Percentiles rank a stretch among this genome's conserved stretches.
These are phyloP conservation scores for Carollia perspicillata DNA, from an alignment of 2,113 vertebrate species.

Conservation along the genomic window DNA sequence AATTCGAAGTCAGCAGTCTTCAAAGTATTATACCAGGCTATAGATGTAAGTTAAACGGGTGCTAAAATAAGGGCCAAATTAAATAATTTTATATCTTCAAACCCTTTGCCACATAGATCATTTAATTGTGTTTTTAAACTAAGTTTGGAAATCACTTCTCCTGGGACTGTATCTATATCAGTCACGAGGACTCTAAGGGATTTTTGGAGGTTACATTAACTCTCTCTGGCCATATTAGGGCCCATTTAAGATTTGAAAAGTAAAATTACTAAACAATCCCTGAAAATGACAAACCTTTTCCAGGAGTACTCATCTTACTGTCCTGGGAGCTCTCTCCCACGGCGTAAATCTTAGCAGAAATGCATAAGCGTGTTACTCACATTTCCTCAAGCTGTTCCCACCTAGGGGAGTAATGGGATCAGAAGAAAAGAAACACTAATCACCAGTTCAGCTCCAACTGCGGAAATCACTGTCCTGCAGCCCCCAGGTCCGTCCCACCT, in stretches of 20 bases:
- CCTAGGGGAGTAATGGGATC: background rate
- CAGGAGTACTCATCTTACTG: background rate
- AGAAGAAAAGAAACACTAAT: background rate
- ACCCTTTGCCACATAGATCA: background rate
- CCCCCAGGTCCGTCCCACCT: background rate
- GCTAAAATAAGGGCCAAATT: background rate
- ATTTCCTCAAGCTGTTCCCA: background rate
- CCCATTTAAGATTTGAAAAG: background rate
- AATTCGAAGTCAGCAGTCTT: constrained; percentile 53
- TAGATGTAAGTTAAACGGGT: background rate
- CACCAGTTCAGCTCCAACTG: background rate
- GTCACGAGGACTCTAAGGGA: background rate
- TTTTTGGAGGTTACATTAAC: background rate
- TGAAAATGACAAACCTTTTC: constrained; percentile 1
- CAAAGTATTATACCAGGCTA: background rate
- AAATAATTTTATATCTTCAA: constrained; percentile 14
- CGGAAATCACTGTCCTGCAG: background rate
- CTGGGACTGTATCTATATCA: background rate
- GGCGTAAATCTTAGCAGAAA: background rate
- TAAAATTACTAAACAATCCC: background rate
- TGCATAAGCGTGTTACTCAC: background rate
- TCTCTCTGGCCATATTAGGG: background rate
- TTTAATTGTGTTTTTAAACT: constrained; percentile 33
- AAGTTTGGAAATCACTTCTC: constrained; percentile 40
- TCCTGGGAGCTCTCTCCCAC: background rate